These are phyloP conservation scores for Furcula furcula DNA, from an alignment of 2,888 invertebrate species.

Conservation along the genomic window DNA sequence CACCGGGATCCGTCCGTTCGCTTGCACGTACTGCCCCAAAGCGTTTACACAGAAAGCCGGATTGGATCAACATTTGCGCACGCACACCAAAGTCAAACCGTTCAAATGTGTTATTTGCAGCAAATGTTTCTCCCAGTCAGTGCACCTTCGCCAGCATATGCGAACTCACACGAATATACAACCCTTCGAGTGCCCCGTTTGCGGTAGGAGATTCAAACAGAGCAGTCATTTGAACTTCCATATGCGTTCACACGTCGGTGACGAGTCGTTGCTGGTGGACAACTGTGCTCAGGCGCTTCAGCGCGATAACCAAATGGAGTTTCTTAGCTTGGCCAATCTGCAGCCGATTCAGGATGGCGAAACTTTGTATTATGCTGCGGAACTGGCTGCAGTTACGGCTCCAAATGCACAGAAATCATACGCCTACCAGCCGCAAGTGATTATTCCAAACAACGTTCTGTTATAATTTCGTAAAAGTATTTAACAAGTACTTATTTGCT, in stretches of 20 bases:
- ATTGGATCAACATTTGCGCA: constrained; percentile 72
- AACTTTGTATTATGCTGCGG: constrained; percentile 65
- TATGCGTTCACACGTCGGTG: constrained; percentile 63
- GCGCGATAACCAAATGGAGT: constrained; percentile 48
- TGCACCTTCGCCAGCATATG: constrained; percentile 75
- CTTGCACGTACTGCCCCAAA: constrained; percentile 67
- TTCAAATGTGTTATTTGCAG: constrained; percentile 72
- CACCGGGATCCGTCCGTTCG: constrained; percentile 66
- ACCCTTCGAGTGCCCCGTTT: constrained; percentile 68
- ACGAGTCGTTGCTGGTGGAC: constrained; percentile 43
- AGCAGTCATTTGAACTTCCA: constrained; percentile 76
- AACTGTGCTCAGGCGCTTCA: constrained; percentile 44
- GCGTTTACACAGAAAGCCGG: constrained; percentile 75
- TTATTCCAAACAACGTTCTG: constrained; percentile 25
- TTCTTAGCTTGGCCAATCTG: constrained; percentile 57
- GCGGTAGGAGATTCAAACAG: constrained; percentile 69
- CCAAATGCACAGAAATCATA: constrained; percentile 26
- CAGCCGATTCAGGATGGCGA: constrained; percentile 66
- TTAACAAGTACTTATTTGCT: no score
- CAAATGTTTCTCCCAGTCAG: constrained; percentile 73
- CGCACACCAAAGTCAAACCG: constrained; percentile 73
- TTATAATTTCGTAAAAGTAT: constrained; percentile 8
- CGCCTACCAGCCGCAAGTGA: constrained; percentile 26
- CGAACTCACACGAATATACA: constrained; percentile 75
- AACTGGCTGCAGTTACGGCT: constrained; percentile 33